Evolutionary conservation across 2,113 vertebrate species (phyloP).

Genomic region (Cichladusa arquata): DNA sequence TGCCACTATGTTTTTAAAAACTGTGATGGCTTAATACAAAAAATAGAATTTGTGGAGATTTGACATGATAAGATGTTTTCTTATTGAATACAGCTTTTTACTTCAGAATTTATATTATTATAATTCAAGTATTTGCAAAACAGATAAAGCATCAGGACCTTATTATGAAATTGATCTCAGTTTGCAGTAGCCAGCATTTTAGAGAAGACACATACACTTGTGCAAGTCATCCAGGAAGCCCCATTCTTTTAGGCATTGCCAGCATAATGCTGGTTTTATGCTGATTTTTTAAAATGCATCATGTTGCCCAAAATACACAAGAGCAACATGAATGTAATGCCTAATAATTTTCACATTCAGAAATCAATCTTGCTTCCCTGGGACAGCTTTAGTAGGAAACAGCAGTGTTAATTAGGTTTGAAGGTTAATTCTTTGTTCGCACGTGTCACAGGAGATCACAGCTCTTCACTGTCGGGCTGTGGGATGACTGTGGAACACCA

Average conservation of each 20-base stretch:
- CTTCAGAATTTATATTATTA: background rate
- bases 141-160: background rate
- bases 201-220: background rate
- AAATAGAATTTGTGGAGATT: background rate
- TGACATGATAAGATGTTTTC: background rate
- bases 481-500: background rate
- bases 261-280: background rate
- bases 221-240: background rate
- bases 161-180: background rate
- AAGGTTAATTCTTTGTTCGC: background rate
- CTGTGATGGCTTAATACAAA: background rate
- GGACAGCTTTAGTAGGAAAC: background rate
- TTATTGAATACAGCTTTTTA: background rate
- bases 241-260: background rate
- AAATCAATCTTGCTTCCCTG: slow-evolving; percentile 8
- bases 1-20: background rate
- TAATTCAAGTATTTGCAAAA: background rate
- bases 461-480: background rate
- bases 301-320: background rate
- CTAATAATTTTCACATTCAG: background rate
- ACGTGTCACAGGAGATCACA: background rate
- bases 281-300: background rate
- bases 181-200: background rate
- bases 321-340: background rate
- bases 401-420: background rate